phyloP scores from a whole-genome alignment of 37 sponge, comb jelly and placozoan genomes.

The Crambe crambe region DNA sequence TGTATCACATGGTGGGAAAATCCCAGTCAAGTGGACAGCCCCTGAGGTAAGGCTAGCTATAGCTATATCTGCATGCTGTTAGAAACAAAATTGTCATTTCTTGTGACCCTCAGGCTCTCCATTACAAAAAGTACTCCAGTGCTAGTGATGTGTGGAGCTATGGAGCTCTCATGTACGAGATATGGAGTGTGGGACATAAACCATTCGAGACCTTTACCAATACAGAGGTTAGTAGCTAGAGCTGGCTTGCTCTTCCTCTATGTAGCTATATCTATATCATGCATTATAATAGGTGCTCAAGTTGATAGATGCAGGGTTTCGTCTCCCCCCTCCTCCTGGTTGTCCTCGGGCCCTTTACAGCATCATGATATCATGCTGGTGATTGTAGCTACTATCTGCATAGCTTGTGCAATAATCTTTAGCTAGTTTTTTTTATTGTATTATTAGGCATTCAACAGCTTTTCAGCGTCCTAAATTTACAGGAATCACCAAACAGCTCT shows the following conservation, averaged over 20 bases:
- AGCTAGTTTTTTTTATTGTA: not conserved
- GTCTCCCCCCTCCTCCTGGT: constrained; percentile 42
- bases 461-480: constrained; percentile 9
- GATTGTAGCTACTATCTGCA: not conserved
- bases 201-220: constrained; percentile 1
- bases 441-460: constrained; percentile 12
- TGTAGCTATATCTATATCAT: not conserved
- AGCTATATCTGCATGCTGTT: not conserved
- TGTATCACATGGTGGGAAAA: constrained; percentile 25
- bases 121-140: constrained; percentile 12
- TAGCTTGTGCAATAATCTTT: not conserved
- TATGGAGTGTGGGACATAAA: constrained; percentile 26
- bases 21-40: constrained; percentile 60
- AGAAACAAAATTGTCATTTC: not conserved
- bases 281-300: constrained; percentile 17
- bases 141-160: constrained; percentile 30
- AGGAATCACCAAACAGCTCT: constrained; percentile 8
- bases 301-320: constrained; percentile 9
- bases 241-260: not conserved
- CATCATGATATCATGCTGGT: constrained; percentile 37
- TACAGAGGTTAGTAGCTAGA: not conserved
- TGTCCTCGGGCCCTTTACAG: constrained; percentile 20
- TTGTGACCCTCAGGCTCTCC: not conserved
- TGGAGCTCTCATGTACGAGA: constrained; percentile 11
- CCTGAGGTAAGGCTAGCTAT: constrained; percentile 32